A percentile compares a stretch with the other conserved stretches of the same genome.
Conservation (phyloP, 2,888 invertebrate species). For the Pyrrhosoma nymphula region DNA sequence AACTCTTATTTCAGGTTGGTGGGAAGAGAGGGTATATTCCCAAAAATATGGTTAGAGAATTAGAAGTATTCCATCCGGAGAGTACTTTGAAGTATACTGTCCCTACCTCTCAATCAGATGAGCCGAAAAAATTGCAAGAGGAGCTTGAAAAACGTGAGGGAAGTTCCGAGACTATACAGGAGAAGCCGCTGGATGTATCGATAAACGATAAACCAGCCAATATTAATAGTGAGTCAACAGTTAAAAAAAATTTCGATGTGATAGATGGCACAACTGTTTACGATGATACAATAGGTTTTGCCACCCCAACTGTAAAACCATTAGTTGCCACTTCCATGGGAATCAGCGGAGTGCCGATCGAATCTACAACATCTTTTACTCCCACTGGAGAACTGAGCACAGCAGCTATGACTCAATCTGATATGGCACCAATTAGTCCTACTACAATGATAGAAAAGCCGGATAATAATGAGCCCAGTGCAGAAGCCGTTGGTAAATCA, state of each 20-base stretch:
- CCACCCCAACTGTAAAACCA: slow-evolving; percentile 11
- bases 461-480: background rate
- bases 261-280: slow-evolving; percentile 86
- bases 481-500: background rate
- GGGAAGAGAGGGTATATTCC: slow-evolving; percentile 86
- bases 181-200: background rate
- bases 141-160: background rate
- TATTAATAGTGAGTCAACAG: background rate
- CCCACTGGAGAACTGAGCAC: background rate
- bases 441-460: slow-evolving; percentile 47
- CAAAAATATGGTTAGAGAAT: slow-evolving; percentile 82
- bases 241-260: slow-evolving; percentile 76
- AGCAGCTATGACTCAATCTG: background rate
- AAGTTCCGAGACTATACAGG: background rate
- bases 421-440: slow-evolving; percentile 52
- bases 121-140: background rate
- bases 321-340: background rate
- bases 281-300: slow-evolving; percentile 71
- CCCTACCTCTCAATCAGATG: slow-evolving; percentile 76
- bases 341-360: background rate
- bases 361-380: slow-evolving; percentile 16
- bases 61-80: slow-evolving; percentile 78
- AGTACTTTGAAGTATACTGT: slow-evolving; percentile 77
- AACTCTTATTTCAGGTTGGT: slow-evolving; percentile 78
- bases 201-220: background rate